Evolutionary conservation across 2,888 invertebrate genomes (phyloP), one percentile per base, ranked within the genome.

Genomic region (Dinocampus coccinellae): DNA sequence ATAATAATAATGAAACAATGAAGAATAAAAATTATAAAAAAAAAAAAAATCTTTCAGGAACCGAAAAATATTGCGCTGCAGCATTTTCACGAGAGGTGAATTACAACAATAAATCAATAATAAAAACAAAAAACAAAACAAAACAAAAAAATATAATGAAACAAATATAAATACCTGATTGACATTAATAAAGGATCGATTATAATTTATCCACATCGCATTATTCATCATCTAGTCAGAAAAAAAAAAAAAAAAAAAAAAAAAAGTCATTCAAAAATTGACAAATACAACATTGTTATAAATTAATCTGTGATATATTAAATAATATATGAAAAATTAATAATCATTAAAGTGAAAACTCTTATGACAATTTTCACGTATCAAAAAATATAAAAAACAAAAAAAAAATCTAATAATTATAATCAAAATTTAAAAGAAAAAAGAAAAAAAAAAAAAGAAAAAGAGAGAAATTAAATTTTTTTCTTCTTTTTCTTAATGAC

Each of bases 201-300:
- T 47, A 13, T 34, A 39, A 16, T 7, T 47, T 3, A 47, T 47
- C 16, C 16, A 29, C 29, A 58, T n/a, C 58, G 22, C 58, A 13
- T 47, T 64, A 62, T n/a, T n/a, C n/a, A n/a, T 70, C 47, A 73
- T 77, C 76, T 76, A 76, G 74, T 76, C 75, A 77, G 70, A n/a
- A n/a, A n/a, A n/a, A n/a, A n/a, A n/a, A n/a, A n/a, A n/a, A n/a
- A n/a, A n/a, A n/a, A n/a, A n/a, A n/a, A n/a, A n/a, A n/a, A n/a
- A n/a, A n/a, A n/a, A 75, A 58, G 26, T 22, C 13, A 42, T 42
- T 20, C n/a, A 74, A 70, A 52, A 69, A 74, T 55, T 57, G 16
- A 69, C 62, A 52, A 64, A 74, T 42, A 36, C 26, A 11, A 55
- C 55, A 61, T 22, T 57, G 69, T 42, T 3, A 24, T 24, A 22